Conservation (phyloP, 2,113 vertebrate genomes). For the Gasterosteus nipponicus region DNA sequence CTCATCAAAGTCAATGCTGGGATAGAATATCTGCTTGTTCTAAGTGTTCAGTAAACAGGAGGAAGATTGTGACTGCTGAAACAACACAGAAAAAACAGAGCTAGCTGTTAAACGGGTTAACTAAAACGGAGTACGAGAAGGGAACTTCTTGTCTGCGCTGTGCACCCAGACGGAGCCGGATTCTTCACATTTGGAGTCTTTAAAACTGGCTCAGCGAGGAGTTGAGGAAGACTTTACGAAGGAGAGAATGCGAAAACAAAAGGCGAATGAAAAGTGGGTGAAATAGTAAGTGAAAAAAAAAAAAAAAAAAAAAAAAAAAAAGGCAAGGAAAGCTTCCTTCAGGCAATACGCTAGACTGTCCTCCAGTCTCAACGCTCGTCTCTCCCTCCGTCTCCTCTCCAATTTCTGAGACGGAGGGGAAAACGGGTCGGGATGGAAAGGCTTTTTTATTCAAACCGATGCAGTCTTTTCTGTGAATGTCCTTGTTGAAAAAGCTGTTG, state of each 20-base stretch:
- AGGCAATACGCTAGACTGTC: conserved; percentile 25
- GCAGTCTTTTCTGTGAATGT: background rate
- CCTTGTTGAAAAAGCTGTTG: conserved; percentile 6
- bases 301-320: background rate
- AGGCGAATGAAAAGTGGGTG: background rate
- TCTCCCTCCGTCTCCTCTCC: conserved; percentile 45
- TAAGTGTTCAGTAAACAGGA: conserved; percentile 16
- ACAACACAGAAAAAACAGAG: conserved; percentile 55
- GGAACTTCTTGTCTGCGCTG: conserved; percentile 26
- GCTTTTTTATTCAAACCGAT: conserved; percentile 10
- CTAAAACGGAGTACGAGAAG: conserved; percentile 25
- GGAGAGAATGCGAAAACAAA: conserved; percentile 10
- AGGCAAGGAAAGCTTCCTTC: conserved; percentile 12
- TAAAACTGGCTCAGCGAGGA: conserved; percentile 61
- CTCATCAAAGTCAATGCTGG: conserved; percentile 45
- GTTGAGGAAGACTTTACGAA: conserved; percentile 70
- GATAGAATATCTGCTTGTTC: conserved; percentile 36
- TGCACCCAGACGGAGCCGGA: conserved; percentile 28
- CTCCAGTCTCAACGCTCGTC: conserved; percentile 15
- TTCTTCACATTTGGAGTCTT: conserved; percentile 73
- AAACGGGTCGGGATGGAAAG: conserved; percentile 24
- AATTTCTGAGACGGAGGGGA: conserved; percentile 51
- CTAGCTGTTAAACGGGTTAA: conserved; percentile 31
- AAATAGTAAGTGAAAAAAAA: background rate
- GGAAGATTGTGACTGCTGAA: conserved; percentile 35